A percentile compares a stretch with the other conserved stretches of the same genome.
These are phyloP conservation scores for Eristalinus sepulchralis DNA, from an alignment of 2,888 invertebrate species.

Conservation along the genomic window DNA sequence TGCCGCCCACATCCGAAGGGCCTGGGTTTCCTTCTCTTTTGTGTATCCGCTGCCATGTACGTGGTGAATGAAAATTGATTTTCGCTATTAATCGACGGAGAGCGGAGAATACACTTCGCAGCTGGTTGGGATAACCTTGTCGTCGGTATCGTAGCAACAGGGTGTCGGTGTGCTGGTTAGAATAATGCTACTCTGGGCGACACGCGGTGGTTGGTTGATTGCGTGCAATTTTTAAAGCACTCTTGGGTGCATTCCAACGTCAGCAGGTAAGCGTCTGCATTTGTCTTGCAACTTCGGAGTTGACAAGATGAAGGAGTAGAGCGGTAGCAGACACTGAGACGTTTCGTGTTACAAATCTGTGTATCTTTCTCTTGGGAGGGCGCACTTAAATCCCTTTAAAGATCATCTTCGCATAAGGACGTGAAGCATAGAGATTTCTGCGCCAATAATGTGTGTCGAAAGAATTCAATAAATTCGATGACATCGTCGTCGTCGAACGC, in stretches of 20 bases:
- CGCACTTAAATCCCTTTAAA: too few species aligned
- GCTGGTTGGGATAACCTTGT: conserved; percentile 26
- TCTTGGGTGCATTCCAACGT: neutral
- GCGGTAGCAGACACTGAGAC: neutral
- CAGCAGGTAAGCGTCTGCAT: neutral
- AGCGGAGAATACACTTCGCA: neutral
- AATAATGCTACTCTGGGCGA: conserved; percentile 1
- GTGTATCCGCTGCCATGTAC: neutral
- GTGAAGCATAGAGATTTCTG: too few species aligned
- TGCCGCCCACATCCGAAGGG: neutral
- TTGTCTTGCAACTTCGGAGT: neutral
- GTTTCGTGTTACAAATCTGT: neutral
- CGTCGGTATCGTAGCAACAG: conserved; percentile 28
- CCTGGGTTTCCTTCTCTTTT: neutral
- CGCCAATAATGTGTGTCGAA: neutral
- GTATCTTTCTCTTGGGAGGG: too few species aligned
- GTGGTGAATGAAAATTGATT: conserved; percentile 47
- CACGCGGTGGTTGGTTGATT: neutral
- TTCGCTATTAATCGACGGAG: conserved; percentile 39
- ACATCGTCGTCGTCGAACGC: neutral
- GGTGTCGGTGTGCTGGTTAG: conserved; percentile 23
- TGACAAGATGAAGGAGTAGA: neutral
- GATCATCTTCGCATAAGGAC: too few species aligned
- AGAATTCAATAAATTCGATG: conserved; percentile 6
- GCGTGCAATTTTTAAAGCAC: neutral